These are phyloP conservation scores for Hemicrepidius hirtus DNA, from an alignment of 2,888 invertebrate species.

Conservation along the genomic window DNA sequence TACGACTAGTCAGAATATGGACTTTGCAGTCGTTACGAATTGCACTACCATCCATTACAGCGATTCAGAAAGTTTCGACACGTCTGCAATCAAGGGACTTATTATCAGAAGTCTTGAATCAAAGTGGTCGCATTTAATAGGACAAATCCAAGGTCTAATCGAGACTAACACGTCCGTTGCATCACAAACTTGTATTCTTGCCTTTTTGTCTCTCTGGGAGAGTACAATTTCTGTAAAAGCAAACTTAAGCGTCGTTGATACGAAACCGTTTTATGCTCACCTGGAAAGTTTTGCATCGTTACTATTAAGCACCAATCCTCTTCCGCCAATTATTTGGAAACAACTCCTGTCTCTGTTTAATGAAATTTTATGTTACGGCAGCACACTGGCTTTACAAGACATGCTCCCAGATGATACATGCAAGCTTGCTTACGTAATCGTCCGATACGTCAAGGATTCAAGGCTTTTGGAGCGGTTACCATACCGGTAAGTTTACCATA, in stretches of 20 bases:
- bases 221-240: conserved; percentile 93
- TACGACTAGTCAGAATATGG: conserved; percentile 57
- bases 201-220: conserved; percentile 91
- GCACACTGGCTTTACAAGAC: conserved; percentile 91
- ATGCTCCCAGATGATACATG: conserved; percentile 92
- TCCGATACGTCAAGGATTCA: conserved; percentile 90
- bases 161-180: conserved; percentile 77
- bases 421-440: conserved; percentile 88
- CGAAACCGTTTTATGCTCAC: conserved; percentile 91
- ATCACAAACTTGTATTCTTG: conserved; percentile 83
- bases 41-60: conserved; percentile 80
- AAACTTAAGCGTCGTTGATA: conserved; percentile 91
- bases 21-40: not conserved
- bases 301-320: conserved; percentile 78
- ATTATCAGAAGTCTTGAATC: conserved; percentile 90
- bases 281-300: conserved; percentile 86
- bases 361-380: conserved; percentile 93
- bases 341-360: conserved; percentile 90
- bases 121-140: conserved; percentile 88
- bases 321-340: conserved; percentile 90
- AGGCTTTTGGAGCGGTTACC: conserved; percentile 79
- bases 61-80: conserved; percentile 89
- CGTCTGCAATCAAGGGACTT: conserved; percentile 89
- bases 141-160: conserved; percentile 79
- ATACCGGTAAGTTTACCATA: conserved; percentile 54